Evolutionary conservation across 2,888 invertebrate species (phyloP).

Genomic region (Morpho achilles): DNA sequence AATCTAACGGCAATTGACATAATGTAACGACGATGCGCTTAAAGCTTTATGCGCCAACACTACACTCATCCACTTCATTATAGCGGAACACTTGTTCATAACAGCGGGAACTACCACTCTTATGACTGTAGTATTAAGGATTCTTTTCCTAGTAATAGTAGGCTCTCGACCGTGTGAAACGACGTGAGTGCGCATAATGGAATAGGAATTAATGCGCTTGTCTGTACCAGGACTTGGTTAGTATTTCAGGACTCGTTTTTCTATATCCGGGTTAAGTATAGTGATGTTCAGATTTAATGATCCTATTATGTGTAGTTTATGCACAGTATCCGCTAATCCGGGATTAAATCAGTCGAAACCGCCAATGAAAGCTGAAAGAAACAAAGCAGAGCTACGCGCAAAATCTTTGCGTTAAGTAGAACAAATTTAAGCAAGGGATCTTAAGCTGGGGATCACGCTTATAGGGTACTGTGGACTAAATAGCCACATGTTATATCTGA

Average conservation of each 20-base stretch:
- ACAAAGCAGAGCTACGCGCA: too few relatives aligned
- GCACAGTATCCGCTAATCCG: too few relatives aligned
- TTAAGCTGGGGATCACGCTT: too few relatives aligned
- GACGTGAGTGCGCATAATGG: slow-evolving; percentile 24
- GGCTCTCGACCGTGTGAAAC: slow-evolving; percentile 12
- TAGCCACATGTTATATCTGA: too few relatives aligned
- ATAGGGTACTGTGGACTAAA: too few relatives aligned
- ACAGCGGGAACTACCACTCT: slow-evolving; percentile 2
- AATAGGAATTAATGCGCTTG: slow-evolving; percentile 4
- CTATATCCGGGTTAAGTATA: neutral
- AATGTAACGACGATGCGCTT: slow-evolving; percentile 19
- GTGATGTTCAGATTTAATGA: neutral
- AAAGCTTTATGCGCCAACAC: slow-evolving; percentile 12
- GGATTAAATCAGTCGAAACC: too few relatives aligned
- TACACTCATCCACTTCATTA: slow-evolving; percentile 22
- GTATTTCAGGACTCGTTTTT: neutral
- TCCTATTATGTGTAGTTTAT: too few relatives aligned
- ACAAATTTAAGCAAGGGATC: too few relatives aligned
- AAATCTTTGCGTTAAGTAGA: too few relatives aligned
- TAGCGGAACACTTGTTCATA: slow-evolving; percentile 12
- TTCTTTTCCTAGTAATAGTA: slow-evolving; percentile 4
- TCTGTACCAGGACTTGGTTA: neutral
- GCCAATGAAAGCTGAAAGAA: too few relatives aligned
- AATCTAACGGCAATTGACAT: slow-evolving; percentile 4
- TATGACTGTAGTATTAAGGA: slow-evolving; percentile 11